Evolutionary conservation across 2,797 vertebrate species (phyloP).

Genomic region (Meda fulgida): DNA sequence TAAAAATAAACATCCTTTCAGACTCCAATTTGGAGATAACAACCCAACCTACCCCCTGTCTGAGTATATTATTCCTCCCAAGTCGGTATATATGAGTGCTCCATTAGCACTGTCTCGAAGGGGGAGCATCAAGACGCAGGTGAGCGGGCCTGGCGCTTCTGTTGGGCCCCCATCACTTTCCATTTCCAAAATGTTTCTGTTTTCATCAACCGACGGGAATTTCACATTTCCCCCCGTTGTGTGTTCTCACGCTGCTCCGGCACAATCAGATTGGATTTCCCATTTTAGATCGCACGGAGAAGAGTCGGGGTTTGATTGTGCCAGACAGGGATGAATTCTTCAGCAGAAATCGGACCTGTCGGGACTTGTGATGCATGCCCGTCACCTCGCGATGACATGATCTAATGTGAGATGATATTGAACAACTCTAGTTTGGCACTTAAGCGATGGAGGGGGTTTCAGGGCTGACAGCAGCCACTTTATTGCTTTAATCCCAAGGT

Average conservation of each 20-base stretch:
- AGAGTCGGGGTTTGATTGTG: slow-evolving; percentile 87
- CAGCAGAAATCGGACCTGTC: slow-evolving; percentile 94
- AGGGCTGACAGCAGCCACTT: slow-evolving; percentile 97
- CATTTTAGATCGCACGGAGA: slow-evolving; percentile 81
- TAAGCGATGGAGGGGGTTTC: slow-evolving; percentile 91
- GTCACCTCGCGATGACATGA: slow-evolving; percentile 90
- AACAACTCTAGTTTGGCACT: slow-evolving; percentile 93
- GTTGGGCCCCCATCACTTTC: slow-evolving; percentile 53
- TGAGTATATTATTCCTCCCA: slow-evolving; percentile 57
- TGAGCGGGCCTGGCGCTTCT: slow-evolving; percentile 46
- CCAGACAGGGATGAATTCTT: slow-evolving; percentile 87
- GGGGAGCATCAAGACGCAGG: slow-evolving; percentile 52
- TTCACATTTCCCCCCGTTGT: slow-evolving; percentile 44
- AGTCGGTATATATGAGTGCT: slow-evolving; percentile 61
- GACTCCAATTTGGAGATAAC: slow-evolving; percentile 60
- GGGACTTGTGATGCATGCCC: slow-evolving; percentile 88
- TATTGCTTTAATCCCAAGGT: slow-evolving; percentile 97
- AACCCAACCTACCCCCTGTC: slow-evolving; percentile 55
- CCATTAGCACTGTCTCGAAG: slow-evolving; percentile 58
- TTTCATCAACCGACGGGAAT: slow-evolving; percentile 49
- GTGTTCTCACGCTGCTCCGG: slow-evolving; percentile 41
- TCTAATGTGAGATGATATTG: slow-evolving; percentile 98
- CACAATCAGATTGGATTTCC: slow-evolving; percentile 78
- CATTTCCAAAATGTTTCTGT: slow-evolving; percentile 51
- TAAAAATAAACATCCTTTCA: slow-evolving; percentile 64